Base-by-base conservation (phyloP, 1,140 invertebrate genomes). In the Leucophenga varia region DNA sequence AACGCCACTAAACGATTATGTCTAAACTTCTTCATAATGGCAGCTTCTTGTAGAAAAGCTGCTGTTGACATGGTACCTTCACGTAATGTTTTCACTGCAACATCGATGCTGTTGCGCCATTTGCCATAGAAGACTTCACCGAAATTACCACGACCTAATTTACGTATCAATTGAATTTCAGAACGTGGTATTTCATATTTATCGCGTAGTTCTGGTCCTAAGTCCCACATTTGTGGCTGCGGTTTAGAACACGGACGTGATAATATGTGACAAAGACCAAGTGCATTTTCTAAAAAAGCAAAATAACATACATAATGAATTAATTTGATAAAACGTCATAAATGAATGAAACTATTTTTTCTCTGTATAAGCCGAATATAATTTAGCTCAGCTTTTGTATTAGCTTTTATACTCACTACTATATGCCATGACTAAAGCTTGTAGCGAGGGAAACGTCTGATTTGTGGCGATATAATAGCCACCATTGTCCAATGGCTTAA, bases 81-180 rank as follows among this genome's bases (percentile, higher is more conserved):
- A 64, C 95, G 85, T 16, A 98, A 76, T 1, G 93, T 98, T 77
- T 98, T 98, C 2, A 98, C 91, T n/a, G 95, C 95, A 21, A 98
- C 95, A 81, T 96, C 93, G 54, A 87, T 93, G 58, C 85, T 89
- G 59, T 91, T 90, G 67, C 90, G 84, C 91, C 91, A 96, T 72
- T 90, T 93, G 77, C 95, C 96, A 76, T 95, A 95, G 82, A 92
- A 98, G 1, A 98, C 96, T 79, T 98, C 94, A 10, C 96, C 96
- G 77, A 99, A 99, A 79, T 98, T 97, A 8, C 96, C 96, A 54
- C 93, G 89, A 0, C 96, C 96, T 20, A 99, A 76, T 76, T 93
- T 94, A 36, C 86, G 81, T 20, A 92, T 83, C 44, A 98, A 81
- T 60, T 93, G 86, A 50, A 97, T 85, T 76, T 96, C 88, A 48